Conservation (phyloP, 2,888 invertebrate genomes). For the Agrochola litura region DNA sequence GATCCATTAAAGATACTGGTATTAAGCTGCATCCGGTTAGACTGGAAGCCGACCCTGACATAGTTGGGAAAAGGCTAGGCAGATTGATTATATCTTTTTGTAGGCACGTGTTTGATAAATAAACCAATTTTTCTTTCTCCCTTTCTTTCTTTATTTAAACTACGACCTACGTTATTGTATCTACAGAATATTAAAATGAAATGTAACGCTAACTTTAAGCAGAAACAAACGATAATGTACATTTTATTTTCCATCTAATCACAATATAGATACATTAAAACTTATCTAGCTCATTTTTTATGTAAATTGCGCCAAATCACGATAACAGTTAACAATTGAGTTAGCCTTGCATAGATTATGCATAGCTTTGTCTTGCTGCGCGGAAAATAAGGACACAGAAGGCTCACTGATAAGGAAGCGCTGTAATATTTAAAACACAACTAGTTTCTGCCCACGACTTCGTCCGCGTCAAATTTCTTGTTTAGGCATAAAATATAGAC, state of each 20-base stretch:
- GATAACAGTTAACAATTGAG: slow-evolving; percentile 52
- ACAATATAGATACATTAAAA: slow-evolving; percentile 37
- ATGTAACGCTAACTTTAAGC: neutral
- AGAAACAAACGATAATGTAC: neutral
- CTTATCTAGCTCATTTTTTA: slow-evolving; percentile 48
- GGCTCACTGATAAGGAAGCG: neutral
- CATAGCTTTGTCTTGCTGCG: slow-evolving; percentile 6
- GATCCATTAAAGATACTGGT: no score
- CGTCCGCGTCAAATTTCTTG: no score
- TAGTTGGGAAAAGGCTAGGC: no score
- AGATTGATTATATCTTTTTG: no score
- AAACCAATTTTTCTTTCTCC: no score
- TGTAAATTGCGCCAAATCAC: slow-evolving; percentile 59
- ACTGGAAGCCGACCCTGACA: no score
- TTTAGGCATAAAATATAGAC: neutral
- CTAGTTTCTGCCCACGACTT: neutral
- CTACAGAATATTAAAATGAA: slow-evolving; percentile 1
- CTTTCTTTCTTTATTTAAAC: no score
- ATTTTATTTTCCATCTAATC: slow-evolving; percentile 37
- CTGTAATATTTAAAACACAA: neutral
- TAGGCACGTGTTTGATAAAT: no score
- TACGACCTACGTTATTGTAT: no score
- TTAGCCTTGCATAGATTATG: slow-evolving; percentile 52
- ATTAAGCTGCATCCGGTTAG: no score
- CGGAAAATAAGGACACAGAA: slow-evolving; percentile 20